A percentile compares a stretch with the other conserved stretches of the same genome.
phyloP scores from a whole-genome alignment of 2,888 invertebrate genomes.

The Ametastegia equiseti region DNA sequence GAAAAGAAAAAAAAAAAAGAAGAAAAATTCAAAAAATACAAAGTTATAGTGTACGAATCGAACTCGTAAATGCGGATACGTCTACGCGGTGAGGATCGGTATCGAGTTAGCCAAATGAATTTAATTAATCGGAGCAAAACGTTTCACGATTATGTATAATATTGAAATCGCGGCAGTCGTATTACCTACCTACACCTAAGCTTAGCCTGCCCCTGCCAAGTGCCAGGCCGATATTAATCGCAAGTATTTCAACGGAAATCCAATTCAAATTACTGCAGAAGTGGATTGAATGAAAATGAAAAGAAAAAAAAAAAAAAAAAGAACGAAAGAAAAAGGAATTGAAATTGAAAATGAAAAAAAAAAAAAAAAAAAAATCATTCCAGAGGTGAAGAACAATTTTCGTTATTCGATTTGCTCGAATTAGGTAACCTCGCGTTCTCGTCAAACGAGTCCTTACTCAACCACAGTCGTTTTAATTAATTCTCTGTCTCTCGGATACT shows the following conservation, averaged over 20 bases:
- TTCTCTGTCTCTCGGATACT: slow-evolving; percentile 36
- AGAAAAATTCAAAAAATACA: too few relatives aligned
- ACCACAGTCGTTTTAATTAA: slow-evolving; percentile 36
- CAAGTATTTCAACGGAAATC: neutral
- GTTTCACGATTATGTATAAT: too few relatives aligned
- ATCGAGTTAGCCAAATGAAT: too few relatives aligned
- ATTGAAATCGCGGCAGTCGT: too few relatives aligned
- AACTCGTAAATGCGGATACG: too few relatives aligned
- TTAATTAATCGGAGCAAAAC: neutral
- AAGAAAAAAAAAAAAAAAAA: neutral
- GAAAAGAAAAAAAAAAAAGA: too few relatives aligned
- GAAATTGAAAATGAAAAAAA: too few relatives aligned
- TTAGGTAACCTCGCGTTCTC: neutral
- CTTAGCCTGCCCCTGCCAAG: too few relatives aligned
- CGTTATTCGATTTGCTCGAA: slow-evolving; percentile 14
- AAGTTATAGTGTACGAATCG: too few relatives aligned
- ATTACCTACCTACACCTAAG: too few relatives aligned
- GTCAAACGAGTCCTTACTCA: neutral
- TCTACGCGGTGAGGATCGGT: too few relatives aligned
- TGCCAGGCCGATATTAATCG: neutral
- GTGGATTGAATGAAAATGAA: neutral
- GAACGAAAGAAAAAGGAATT: too few relatives aligned
- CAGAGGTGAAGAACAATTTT: neutral
- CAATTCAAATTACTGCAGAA: neutral
- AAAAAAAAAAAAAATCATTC: neutral